These are phyloP conservation scores for Echeneis naucrates DNA, from an alignment of 2,797 vertebrate genomes.

Conservation along the genomic window DNA sequence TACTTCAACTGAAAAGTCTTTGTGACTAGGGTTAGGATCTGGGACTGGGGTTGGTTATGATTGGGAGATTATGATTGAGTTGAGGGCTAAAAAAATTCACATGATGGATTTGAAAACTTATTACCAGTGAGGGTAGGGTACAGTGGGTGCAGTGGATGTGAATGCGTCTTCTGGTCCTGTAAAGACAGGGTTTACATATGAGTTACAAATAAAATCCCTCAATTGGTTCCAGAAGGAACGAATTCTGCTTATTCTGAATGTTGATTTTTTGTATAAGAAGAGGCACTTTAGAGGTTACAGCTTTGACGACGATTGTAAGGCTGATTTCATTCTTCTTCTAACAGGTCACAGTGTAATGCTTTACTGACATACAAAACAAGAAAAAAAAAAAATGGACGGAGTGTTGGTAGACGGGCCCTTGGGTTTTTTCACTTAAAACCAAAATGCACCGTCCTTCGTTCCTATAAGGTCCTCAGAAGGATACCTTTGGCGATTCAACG, in stretches of 20 bases:
- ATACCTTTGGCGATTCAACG: constrained; percentile 45
- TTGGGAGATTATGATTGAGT: neutral
- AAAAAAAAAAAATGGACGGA: neutral
- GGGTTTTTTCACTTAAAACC: constrained; percentile 11
- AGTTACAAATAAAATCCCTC: neutral
- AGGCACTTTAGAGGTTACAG: constrained; percentile 70
- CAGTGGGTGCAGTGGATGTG: neutral
- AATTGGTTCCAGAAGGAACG: neutral
- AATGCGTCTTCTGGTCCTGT: neutral
- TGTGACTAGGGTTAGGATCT: neutral
- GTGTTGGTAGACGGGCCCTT: neutral
- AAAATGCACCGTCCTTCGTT: neutral
- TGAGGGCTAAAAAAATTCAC: neutral
- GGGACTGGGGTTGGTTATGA: no score
- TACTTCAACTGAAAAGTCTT: neutral
- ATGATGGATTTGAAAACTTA: neutral
- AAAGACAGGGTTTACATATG: neutral
- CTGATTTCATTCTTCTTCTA: constrained; percentile 2
- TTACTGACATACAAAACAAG: neutral
- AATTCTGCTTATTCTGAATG: neutral
- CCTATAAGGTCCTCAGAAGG: constrained; percentile 25
- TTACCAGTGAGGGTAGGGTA: no score
- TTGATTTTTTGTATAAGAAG: constrained; percentile 16
- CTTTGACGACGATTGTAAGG: constrained; percentile 51
- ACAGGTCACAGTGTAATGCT: constrained; percentile 28